Evolutionary conservation across 2,888 invertebrate genomes (phyloP).

Genomic region (Tipula vernalis): DNA sequence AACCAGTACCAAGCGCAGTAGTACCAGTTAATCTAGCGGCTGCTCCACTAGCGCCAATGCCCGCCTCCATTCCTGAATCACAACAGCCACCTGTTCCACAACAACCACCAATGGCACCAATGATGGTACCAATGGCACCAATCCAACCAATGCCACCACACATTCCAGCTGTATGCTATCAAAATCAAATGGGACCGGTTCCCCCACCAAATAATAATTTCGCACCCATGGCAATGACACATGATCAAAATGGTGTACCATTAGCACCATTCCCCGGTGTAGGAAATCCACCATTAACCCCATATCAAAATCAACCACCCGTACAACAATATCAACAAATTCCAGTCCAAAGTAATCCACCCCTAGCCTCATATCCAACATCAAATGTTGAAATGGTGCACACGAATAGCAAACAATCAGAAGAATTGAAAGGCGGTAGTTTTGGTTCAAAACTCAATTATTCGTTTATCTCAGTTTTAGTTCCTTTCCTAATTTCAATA

Average conservation of each 20-base stretch:
- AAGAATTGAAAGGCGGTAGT: neutral
- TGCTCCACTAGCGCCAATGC: neutral
- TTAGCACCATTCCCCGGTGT: neutral
- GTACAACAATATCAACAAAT: neutral
- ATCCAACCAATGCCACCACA: neutral
- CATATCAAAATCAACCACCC: neutral
- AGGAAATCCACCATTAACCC: neutral
- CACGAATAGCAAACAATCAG: neutral
- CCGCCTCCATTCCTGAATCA: no score
- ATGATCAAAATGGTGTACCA: neutral
- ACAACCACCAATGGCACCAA: neutral
- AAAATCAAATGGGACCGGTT: neutral
- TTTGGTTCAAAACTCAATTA: neutral
- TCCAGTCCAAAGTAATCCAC: neutral
- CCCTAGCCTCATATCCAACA: neutral
- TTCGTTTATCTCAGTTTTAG: neutral
- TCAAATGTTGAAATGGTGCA: neutral
- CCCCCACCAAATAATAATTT: neutral
- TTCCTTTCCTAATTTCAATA: neutral
- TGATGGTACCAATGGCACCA: neutral
- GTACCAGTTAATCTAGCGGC: neutral
- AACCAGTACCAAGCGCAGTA: neutral
- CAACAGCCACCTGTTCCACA: neutral
- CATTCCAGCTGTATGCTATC: neutral
- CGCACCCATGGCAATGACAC: neutral